Evolutionary conservation across 2,797 vertebrate species (phyloP), one percentile per base, ranked within the genome.

Genomic region (Salmo trutta): DNA sequence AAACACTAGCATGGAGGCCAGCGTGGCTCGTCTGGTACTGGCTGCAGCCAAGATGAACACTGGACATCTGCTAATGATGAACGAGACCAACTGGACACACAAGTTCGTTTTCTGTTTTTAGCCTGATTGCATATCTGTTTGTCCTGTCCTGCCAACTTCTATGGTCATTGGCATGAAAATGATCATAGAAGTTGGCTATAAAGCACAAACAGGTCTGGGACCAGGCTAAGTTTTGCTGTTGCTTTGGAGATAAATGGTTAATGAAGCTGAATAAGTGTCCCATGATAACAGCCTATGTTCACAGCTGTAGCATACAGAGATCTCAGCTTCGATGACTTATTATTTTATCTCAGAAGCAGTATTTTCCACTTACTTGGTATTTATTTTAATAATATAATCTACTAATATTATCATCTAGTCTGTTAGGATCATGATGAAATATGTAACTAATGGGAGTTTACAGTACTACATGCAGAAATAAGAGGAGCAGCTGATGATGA

Each of bases 11-110:
- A 64, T 79, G 3, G 83, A 86, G 51, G 69, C 52, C 33, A 79
- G 83, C 62, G 12, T 84, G 12, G 52, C 68, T 1, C 77, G 56
- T 12, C 36, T 71, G 15, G 71, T 85, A n/a, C n/a, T 88, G 53
- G 76, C 75, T 17, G 75, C 71, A 67, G 8, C 76, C 6, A 77
- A 76, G 71, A 81, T 77, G 74, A 86, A 84, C 17, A 29, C 59
- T 0, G 71, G n/a, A 62, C 70, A 75, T 74, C 75, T 87, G 74
- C 54, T 85, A 75, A 73, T 12, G 72, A 79, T 79, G 67, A 89
- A 90, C 64, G 75, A 77, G 68, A 87, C 80, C 27, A 85, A 86
- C 80, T 89, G 86, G 88, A 67, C 69, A 21, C 52, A 84, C 70
- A 77, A 85, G 89, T 90, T 69, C 84, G 85, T 90, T 36, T 36